phyloP scores from a whole-genome alignment of 1,140 invertebrate species.

The Drosophila kikkawai region DNA sequence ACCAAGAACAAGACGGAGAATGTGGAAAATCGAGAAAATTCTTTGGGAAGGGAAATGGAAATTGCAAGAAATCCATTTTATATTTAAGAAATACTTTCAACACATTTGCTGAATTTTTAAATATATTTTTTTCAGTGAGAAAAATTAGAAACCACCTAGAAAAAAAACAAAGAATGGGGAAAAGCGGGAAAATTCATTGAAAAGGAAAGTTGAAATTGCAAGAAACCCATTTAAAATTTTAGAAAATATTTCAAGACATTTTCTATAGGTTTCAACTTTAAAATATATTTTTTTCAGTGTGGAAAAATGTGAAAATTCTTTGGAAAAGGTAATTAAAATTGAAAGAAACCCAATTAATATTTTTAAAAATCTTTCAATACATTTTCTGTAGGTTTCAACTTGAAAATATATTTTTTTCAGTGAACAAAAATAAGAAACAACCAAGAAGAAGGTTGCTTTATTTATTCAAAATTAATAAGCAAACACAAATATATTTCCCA shows the following conservation, averaged over 20 bases:
- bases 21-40: background rate
- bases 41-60: background rate
- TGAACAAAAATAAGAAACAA: background rate
- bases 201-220: no score
- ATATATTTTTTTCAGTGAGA: no score
- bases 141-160: no score
- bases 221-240: no score
- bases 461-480: constrained; percentile 2
- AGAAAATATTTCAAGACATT: no score
- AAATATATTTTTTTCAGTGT: no score
- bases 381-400: background rate
- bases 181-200: no score
- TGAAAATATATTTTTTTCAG: background rate
- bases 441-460: background rate
- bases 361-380: background rate
- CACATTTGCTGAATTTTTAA: no score
- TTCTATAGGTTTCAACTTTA: no score
- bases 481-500: background rate
- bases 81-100: no score
- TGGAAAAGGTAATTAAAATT: background rate
- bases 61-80: no score
- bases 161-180: no score
- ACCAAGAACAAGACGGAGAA: background rate
- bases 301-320: background rate
- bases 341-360: background rate